A percentile compares a stretch with the other conserved stretches of the same genome.
phyloP scores from a whole-genome alignment of 1,140 invertebrate species.

The Ephestia elutella region DNA sequence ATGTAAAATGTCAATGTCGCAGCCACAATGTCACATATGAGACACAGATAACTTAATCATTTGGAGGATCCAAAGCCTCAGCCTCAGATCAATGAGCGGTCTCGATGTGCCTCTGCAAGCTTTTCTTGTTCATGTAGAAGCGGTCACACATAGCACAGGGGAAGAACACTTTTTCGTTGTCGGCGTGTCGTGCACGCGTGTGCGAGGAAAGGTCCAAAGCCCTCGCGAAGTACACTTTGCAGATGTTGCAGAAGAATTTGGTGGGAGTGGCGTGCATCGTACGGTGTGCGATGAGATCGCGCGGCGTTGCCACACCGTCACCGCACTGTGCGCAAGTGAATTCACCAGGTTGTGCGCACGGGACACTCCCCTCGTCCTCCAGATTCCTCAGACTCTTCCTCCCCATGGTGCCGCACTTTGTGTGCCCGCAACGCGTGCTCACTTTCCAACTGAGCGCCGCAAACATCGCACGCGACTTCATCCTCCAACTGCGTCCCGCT shows the following conservation, averaged over 20 bases:
- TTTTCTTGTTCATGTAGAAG: slow-evolving; percentile 73
- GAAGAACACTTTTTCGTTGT: slow-evolving; percentile 68
- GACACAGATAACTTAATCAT: neutral
- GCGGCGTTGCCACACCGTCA: slow-evolving; percentile 62
- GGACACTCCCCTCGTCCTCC: slow-evolving; percentile 42
- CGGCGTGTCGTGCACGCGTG: slow-evolving; percentile 71
- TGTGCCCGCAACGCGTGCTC: slow-evolving; percentile 39
- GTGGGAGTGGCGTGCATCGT: slow-evolving; percentile 64
- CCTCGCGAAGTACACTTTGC: slow-evolving; percentile 74
- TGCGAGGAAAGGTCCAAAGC: slow-evolving; percentile 75
- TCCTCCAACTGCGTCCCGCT: slow-evolving; percentile 32
- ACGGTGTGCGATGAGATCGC: slow-evolving; percentile 65
- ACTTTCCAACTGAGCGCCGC: slow-evolving; percentile 47
- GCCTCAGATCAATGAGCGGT: slow-evolving; percentile 54
- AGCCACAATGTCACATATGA: neutral
- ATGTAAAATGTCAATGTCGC: neutral
- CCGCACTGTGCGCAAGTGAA: slow-evolving; percentile 69
- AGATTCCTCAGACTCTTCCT: slow-evolving; percentile 48
- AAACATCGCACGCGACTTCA: slow-evolving; percentile 44
- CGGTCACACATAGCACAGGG: slow-evolving; percentile 71
- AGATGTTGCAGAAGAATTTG: slow-evolving; percentile 74
- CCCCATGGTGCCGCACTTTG: slow-evolving; percentile 42
- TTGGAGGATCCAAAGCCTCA: slow-evolving; percentile 3
- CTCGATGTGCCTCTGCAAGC: slow-evolving; percentile 70
- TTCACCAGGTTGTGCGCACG: slow-evolving; percentile 34